Conservation (phyloP, 2,113 vertebrate genomes). For the Cryptotis parvus region DNA sequence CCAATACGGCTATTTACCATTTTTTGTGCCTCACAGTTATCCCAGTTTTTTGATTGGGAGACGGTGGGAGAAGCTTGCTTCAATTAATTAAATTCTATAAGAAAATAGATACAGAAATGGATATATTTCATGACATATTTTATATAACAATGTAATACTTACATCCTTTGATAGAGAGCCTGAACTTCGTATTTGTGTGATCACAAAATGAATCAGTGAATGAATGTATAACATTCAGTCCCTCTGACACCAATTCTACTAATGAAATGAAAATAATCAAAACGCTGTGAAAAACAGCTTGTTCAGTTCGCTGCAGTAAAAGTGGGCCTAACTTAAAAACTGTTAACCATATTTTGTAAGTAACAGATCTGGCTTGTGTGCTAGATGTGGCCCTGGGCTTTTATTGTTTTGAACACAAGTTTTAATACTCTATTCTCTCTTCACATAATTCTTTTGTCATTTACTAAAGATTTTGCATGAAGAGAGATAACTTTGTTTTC, state of each 20-base stretch:
- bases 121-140: not conserved
- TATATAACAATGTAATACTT: not conserved
- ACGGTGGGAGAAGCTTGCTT: not conserved
- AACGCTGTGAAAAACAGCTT: not conserved
- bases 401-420: too few species aligned
- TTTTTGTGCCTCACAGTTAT: not conserved
- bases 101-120: not conserved
- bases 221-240: not conserved
- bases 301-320: not conserved
- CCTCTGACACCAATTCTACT: not conserved
- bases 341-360: not conserved
- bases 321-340: not conserved
- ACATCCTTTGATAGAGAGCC: not conserved
- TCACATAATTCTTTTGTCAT: too few species aligned
- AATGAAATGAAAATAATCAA: slow-evolving; percentile 31
- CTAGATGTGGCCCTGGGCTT: too few species aligned
- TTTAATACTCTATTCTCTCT: too few species aligned
- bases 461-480: too few species aligned
- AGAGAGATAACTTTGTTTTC: too few species aligned
- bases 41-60: not conserved
- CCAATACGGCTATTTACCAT: not conserved
- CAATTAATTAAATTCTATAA: not conserved
- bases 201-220: not conserved
- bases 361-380: too few species aligned
- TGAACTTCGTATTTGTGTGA: not conserved